Evolutionary conservation across 1,140 invertebrate genomes (phyloP).

Genomic region (Belonocnema kinseyi): DNA sequence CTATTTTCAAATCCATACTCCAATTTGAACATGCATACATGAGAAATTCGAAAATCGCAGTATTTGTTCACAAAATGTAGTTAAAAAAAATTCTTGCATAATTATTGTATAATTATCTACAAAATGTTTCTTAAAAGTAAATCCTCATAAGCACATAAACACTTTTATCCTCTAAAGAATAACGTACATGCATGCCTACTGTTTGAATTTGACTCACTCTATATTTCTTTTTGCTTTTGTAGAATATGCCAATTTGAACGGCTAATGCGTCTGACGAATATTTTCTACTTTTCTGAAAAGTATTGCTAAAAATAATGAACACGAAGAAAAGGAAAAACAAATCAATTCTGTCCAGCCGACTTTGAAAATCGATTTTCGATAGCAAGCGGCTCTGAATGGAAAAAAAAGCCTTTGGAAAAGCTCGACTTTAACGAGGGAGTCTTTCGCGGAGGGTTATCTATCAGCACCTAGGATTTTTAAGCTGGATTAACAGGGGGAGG

Average conservation of each 20-base stretch:
- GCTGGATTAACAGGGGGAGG: conserved; percentile 17
- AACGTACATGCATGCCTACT: too few species aligned
- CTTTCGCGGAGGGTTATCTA: conserved; percentile 22
- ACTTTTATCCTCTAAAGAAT: too few species aligned
- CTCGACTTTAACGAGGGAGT: conserved; percentile 18
- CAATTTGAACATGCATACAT: too few species aligned
- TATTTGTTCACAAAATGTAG: too few species aligned
- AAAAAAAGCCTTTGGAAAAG: conserved; percentile 21
- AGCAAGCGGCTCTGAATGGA: not conserved
- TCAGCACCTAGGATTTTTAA: conserved; percentile 22
- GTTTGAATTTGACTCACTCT: too few species aligned
- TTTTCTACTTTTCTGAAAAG: not conserved
- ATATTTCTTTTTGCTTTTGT: not conserved
- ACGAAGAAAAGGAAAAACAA: not conserved
- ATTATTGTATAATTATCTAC: too few species aligned
- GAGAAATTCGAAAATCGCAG: too few species aligned
- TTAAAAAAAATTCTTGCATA: too few species aligned
- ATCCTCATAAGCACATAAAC: too few species aligned
- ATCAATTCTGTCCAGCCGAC: conserved; percentile 13
- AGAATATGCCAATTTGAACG: not conserved
- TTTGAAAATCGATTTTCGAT: conserved; percentile 29
- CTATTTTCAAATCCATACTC: too few species aligned
- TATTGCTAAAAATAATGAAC: conserved; percentile 7
- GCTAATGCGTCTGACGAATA: not conserved
- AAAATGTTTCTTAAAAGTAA: too few species aligned